A percentile compares a stretch with the other conserved stretches of the same genome.
These are phyloP conservation scores for Fragum sueziense DNA, from an alignment of 2,888 invertebrate species.

Conservation along the genomic window DNA sequence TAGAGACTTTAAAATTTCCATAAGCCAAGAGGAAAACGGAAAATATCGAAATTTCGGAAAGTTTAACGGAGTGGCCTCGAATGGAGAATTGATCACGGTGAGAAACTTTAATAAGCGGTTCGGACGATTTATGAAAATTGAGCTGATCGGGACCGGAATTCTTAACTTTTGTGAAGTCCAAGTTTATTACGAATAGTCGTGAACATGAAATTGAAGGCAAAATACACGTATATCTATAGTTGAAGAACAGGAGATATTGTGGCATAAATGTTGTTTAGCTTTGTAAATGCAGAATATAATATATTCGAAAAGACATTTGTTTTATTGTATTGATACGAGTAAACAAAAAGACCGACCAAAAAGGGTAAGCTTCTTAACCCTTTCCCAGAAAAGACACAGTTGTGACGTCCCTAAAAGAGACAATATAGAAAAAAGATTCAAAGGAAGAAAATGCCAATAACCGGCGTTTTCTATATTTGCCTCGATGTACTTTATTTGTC, in stretches of 20 bases:
- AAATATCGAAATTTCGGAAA: background rate
- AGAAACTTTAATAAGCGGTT: conserved; percentile 9
- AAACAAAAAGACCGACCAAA: no score
- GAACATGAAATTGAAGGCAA: no score
- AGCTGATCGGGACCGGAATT: background rate
- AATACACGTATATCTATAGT: no score
- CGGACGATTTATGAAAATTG: conserved; percentile 12
- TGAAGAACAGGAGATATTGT: no score
- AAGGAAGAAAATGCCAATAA: background rate
- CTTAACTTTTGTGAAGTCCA: conserved; percentile 16
- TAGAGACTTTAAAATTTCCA: conserved; percentile 2
- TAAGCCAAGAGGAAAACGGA: conserved; percentile 6
- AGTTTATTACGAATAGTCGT: conserved; percentile 10
- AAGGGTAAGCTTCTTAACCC: no score
- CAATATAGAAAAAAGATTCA: background rate
- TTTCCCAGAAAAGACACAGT: background rate
- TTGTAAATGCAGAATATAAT: no score
- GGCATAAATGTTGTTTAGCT: no score
- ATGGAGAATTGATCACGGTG: conserved; percentile 13
- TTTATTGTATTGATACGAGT: no score
- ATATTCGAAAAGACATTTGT: no score
- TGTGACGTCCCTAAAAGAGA: background rate
- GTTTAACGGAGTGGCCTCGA: conserved; percentile 6
- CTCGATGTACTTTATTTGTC: background rate
- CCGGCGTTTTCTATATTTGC: background rate